Conservation (phyloP, 2,797 vertebrate genomes). For the Diglossa cyanea region DNA sequence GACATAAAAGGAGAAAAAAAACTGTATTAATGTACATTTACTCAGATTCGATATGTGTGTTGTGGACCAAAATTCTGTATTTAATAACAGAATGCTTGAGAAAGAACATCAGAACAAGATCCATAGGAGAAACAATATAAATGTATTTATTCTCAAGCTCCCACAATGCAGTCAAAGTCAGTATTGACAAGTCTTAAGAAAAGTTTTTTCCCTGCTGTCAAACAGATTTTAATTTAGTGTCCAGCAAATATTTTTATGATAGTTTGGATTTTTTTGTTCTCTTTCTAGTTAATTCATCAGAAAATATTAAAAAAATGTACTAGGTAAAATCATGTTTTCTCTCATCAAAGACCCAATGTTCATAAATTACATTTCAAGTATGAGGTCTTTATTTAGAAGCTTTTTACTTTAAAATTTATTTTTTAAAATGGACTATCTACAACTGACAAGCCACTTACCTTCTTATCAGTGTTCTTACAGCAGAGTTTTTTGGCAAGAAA, state of each 20-base stretch:
- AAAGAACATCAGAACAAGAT: conserved; percentile 42
- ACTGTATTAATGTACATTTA: background rate
- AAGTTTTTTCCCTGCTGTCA: background rate
- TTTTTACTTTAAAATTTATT: conserved; percentile 6
- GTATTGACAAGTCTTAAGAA: background rate
- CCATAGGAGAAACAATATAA: conserved; percentile 45
- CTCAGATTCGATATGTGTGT: background rate
- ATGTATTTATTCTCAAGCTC: conserved; percentile 48
- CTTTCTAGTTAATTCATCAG: conserved; percentile 19
- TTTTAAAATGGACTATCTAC: background rate
- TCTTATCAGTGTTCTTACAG: conserved; percentile 5
- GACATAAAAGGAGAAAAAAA: background rate
- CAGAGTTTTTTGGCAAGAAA: background rate
- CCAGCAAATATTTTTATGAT: background rate
- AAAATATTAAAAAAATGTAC: background rate
- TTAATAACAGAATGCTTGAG: conserved; percentile 33
- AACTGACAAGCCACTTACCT: background rate
- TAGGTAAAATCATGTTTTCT: conserved; percentile 38
- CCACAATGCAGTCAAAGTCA: conserved; percentile 37
- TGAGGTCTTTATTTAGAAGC: background rate
- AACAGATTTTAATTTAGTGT: background rate
- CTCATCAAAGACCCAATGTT: background rate
- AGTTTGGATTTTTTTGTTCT: conserved; percentile 24
- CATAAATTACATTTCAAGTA: background rate
- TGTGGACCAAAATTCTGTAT: background rate